phyloP scores from a whole-genome alignment of 2,888 invertebrate genomes.

The Notodonta ziczac region DNA sequence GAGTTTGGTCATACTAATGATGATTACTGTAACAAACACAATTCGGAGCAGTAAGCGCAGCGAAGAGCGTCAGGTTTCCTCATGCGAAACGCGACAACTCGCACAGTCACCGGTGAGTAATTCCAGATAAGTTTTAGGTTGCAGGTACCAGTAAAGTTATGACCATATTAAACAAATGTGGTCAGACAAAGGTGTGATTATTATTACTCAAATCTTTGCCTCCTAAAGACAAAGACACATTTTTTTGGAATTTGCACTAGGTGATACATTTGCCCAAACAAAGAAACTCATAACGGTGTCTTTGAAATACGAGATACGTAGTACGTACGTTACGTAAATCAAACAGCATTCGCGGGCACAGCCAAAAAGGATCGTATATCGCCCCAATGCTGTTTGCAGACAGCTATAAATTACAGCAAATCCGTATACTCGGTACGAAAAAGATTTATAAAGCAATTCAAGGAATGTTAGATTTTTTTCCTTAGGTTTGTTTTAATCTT shows the following conservation, averaged over 20 bases:
- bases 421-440: background rate
- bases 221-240: too few species aligned
- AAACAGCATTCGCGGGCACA: slow-evolving; percentile 16
- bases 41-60: slow-evolving; percentile 54
- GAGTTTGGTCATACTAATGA: slow-evolving; percentile 29
- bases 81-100: slow-evolving; percentile 60
- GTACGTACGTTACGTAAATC: slow-evolving; percentile 5
- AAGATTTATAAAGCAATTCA: background rate
- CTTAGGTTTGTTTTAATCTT: too few species aligned
- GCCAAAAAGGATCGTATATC: slow-evolving; percentile 14
- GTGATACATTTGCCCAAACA: background rate
- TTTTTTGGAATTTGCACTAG: background rate
- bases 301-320: background rate
- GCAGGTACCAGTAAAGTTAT: slow-evolving; percentile 19
- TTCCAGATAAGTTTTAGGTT: slow-evolving; percentile 33
- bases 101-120: slow-evolving; percentile 48
- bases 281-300: background rate
- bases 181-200: too few species aligned
- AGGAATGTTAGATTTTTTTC: too few species aligned
- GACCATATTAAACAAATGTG: slow-evolving; percentile 15
- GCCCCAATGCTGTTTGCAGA: slow-evolving; percentile 17
- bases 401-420: slow-evolving; percentile 13
- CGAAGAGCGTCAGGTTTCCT: slow-evolving; percentile 48
- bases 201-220: background rate
- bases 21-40: slow-evolving; percentile 41